A percentile compares a stretch with the other conserved stretches of the same genome.
phyloP scores from a whole-genome alignment of 1,140 invertebrate species.

The Antheraea mylitta region DNA sequence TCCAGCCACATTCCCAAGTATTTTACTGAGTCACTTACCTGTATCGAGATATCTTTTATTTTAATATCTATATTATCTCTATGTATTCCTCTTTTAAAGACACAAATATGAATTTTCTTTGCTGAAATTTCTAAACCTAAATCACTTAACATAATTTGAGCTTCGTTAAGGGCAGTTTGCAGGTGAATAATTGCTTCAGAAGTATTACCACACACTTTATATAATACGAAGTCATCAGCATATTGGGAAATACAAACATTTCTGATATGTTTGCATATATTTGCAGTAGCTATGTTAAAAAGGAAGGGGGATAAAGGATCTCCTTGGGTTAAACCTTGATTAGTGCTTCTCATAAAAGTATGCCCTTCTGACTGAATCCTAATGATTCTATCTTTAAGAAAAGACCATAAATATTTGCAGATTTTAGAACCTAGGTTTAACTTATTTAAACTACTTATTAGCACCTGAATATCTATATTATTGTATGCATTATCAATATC shows the following conservation, averaged over 20 bases:
- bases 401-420: neutral
- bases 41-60: too few relatives aligned
- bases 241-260: neutral
- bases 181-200: too few relatives aligned
- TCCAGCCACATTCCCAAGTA: neutral
- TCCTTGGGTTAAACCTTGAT: neutral
- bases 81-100: too few relatives aligned
- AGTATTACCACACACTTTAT: too few relatives aligned
- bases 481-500: slow-evolving; percentile 13
- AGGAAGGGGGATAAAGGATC: neutral
- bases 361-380: neutral
- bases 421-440: neutral
- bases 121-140: too few relatives aligned
- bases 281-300: slow-evolving; percentile 1
- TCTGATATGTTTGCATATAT: neutral
- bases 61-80: too few relatives aligned
- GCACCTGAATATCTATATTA: slow-evolving; percentile 4
- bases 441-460: neutral
- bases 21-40: neutral
- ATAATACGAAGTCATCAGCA: neutral
- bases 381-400: neutral
- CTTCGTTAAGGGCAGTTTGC: too few relatives aligned
- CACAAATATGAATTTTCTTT: too few relatives aligned
- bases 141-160: too few relatives aligned
- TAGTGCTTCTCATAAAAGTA: neutral